phyloP scores from a whole-genome alignment of 2,888 invertebrate species.

The Mythimna loreyi region DNA sequence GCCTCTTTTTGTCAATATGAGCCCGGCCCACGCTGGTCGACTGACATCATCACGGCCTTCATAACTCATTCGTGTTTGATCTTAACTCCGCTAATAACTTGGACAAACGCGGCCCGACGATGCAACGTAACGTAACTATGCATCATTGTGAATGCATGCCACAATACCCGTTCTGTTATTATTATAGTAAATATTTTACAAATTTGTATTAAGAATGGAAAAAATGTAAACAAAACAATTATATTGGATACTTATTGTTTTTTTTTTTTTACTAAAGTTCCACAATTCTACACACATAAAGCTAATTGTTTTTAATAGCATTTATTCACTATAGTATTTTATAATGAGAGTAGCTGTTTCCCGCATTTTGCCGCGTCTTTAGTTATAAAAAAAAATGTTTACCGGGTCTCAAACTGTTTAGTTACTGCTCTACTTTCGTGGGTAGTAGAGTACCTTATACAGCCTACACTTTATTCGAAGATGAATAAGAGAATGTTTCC shows the following conservation, averaged over 20 bases:
- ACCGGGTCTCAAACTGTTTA: too few species aligned
- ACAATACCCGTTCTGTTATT: slow-evolving; percentile 16
- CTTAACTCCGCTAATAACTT: slow-evolving; percentile 58
- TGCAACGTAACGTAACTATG: slow-evolving; percentile 49
- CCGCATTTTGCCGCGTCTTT: too few species aligned
- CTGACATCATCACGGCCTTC: slow-evolving; percentile 67
- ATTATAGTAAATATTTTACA: slow-evolving; percentile 29
- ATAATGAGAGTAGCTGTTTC: neutral
- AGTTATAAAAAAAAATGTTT: too few species aligned
- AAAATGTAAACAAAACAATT: slow-evolving; percentile 21
- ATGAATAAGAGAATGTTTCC: too few species aligned
- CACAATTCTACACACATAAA: too few species aligned
- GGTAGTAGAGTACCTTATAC: too few species aligned
- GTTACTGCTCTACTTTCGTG: too few species aligned
- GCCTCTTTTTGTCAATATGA: slow-evolving; percentile 51
- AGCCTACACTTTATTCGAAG: too few species aligned
- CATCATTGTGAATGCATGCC: slow-evolving; percentile 32
- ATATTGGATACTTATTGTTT: neutral
- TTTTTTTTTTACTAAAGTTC: neutral
- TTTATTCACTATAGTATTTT: neutral
- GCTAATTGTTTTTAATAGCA: neutral
- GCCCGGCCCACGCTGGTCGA: slow-evolving; percentile 63
- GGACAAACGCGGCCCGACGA: slow-evolving; percentile 44
- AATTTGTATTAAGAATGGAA: neutral
- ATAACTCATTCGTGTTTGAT: slow-evolving; percentile 56